Evolutionary conservation across 2,888 invertebrate genomes (phyloP), one percentile per base, ranked within the genome.

Genomic region (Sialis lutaria): DNA sequence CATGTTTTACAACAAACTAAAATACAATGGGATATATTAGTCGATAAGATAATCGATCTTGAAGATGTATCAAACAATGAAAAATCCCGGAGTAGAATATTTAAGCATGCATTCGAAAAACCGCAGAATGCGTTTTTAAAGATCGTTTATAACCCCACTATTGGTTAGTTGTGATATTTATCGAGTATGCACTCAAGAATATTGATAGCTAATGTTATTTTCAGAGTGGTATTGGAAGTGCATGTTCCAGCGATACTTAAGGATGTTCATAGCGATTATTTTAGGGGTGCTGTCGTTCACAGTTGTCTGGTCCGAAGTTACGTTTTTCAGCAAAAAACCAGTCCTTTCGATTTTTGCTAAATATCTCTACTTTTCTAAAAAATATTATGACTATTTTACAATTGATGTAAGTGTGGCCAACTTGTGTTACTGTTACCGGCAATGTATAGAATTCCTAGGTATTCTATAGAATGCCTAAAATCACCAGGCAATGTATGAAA

Each of bases 241-340:
- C 64, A 60, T 84, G 48, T 53, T 89, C 13, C 79, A 80, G 56
- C 78, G 82, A 44, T 87, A 88, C 58, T 75, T 84, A 50, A 71
- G 87, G 55, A 85, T 84, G 61, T 60, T 73, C 0, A 64, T 85
- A 53, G 82, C 91, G 2, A 68, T 87, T 31, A 55, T 79, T 8
- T 77, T 88, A 1, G 82, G 80, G 2, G 64, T 81, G 37, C 73
- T 97, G 64, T 95, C 96, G 0, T 67, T 85, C 31, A 79, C 86
- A 60, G 92, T 98, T 33, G 90, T 99, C n/a, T 96, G 97, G 96
- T 97, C 96, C 0, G 98, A 99, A 69, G 80, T 97, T 57, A 93
- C 97, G 1, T 98, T 99, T 69, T 99, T 98, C 70, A 85, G 86
- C 60, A 82, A 85, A 57, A 68, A 74, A 30, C 97, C 97, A 0